Evolutionary conservation across 2,113 vertebrate genomes (phyloP), one percentile per base, ranked within the genome.

Genomic region (Aepyceros melampus): DNA sequence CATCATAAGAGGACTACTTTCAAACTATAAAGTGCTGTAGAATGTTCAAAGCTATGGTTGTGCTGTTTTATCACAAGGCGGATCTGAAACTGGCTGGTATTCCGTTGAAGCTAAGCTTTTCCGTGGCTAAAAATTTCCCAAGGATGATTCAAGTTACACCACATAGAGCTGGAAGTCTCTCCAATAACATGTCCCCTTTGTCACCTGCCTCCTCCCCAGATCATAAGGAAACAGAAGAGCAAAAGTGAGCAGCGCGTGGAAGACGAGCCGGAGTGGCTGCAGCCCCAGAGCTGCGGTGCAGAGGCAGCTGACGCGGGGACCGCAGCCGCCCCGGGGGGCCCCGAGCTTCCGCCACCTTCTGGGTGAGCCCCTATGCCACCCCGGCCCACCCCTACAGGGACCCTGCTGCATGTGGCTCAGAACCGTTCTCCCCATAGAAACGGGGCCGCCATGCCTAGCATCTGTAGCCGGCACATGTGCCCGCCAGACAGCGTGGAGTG

Each of bases 211-310:
- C 0, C 60, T 7, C 83, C 94, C 40, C 98, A 99, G 99, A 99
- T 99, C 94, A 99, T 99, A 96, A 99, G 99, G 96, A 99, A 99
- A 97, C 99, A 99, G 98, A 99, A 99, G 74, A 99, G 97, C 93
- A 99, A 99, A 89, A 23, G 56, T 0, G 99, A 99, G 92, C 99
- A 99, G 98, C 99, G 99, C 55, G 95, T 98, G 0, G 99, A 99
- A 95, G 99, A 99, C 5, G 99, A 99, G 71, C 98, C 98, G 31
- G 99, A 99, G 98, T 99, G 99, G 99, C 97, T 99, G 2, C 99
- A 98, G 23, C 98, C 98, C 53, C 98, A 97, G 93, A 96, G 98
- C 98, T 97, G 98, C 14, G 97, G 98, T 3, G 95, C 98, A 14
- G 97, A 98, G 0, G 99, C 99, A 0, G 97, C 98, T 0, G 99